Evolutionary conservation across 1,140 invertebrate genomes (phyloP), one percentile per base, ranked within the genome.

Genomic region (Drosophila persimilis): DNA sequence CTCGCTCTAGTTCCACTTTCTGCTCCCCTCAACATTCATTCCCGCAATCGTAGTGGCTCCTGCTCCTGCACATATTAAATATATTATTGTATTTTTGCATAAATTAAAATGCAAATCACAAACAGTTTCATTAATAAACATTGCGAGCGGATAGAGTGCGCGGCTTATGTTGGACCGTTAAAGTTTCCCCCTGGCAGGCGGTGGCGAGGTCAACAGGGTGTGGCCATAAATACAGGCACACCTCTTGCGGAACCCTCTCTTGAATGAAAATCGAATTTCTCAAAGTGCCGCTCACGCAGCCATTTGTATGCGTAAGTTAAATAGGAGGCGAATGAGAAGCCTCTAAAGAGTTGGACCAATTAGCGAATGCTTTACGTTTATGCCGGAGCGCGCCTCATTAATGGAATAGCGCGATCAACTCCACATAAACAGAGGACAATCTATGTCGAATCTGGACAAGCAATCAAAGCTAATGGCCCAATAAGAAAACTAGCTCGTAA

Each of bases 31-130:
- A 53, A 20, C 58, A 48, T 48, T 69, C 56, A 35, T 50, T 26
- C 44, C 60, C 53, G 15, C 29, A 61, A 43, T 29, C 9, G 15
- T 9, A 31, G 31, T 9, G 8, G 31, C 31, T 39, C 11, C 11
- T 44, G 24, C 45, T n/a, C 29, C 60, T 46, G 71, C 51, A 81
- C 60, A 81, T 63, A 62, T 78, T 72, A 55, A 77, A 67, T 81
- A 52, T 79, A 75, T 86, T 73, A 86, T 58, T 88, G 73, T 83
- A 69, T 72, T 78, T 88, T 64, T 88, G 83, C 83, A 88, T 88
- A 86, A 86, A 86, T 86, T 88, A 88, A 88, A 83, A 86, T 86
- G 83, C 83, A 86, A 86, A 86, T 86, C 83, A 83, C 83, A 86
- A 86, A 86, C 83, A 69, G 83, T 86, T 86, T 86, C 83, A 86